Base-by-base conservation (phyloP, 2,113 vertebrate species). In the Odobenus rosmarus region DNA sequence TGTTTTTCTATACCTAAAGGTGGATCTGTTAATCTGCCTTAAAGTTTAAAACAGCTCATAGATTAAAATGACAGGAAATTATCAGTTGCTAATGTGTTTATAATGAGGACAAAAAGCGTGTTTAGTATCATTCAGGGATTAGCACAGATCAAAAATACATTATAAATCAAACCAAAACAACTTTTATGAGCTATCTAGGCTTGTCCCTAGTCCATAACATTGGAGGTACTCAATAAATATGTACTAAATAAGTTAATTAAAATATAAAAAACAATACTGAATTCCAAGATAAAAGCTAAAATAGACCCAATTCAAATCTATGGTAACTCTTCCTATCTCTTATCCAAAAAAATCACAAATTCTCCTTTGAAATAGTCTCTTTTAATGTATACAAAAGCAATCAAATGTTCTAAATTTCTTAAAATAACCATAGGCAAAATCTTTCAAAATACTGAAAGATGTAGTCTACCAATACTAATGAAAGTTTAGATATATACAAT, bases 391-490 rank as follows among this genome's bases (percentile, higher is more conserved):
- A 36, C 79, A 93, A 92, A 97, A 92, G 81, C 16, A 90, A 96
- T 36, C 15, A 62, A 10, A 76, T 76, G 62, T 90, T 86, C 67
- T 91, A 93, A 94, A 93, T 82, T 88, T 85, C 76, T 89, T 89
- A 90, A 88, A 92, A 88, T 93, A 96, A 91, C 5, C 77, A 26
- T 26, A 74, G 28, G 24, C 46, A 92, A 96, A 92, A 69, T 88
- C 33, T 95, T 96, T 90, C 71, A 95, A 97, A 93, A 86, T 92
- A 83, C 7, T 92, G 36, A 90, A 87, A 74, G 57, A 93, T 64
- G 80, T 2, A 88, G 21, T 33, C 26, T 64, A 71, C 28, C 64
- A 84, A 81, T 39, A 3, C n/a, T 92, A 93, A 88, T 42, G 53
- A 91, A 93, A 96, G 26, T 86, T 85, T 81, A 96, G 67, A 90